Evolutionary conservation across 2,888 invertebrate genomes (phyloP).

Genomic region (Celastrina argiolus): DNA sequence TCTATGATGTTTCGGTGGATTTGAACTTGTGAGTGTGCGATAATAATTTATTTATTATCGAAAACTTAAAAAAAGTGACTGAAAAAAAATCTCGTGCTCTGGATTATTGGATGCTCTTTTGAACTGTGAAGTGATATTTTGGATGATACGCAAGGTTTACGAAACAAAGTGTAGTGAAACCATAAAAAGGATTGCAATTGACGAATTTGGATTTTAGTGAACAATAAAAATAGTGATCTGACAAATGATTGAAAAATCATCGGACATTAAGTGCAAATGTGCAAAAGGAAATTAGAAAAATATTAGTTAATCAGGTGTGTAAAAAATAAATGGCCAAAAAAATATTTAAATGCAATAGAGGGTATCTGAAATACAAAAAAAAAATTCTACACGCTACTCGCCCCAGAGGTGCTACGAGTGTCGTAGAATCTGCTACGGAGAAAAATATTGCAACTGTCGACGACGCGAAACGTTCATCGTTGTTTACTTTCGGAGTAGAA

Average conservation of each 20-base stretch:
- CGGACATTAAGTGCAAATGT: constrained; percentile 24
- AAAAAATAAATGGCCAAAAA: not conserved
- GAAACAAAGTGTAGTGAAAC: constrained; percentile 66
- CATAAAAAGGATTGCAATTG: constrained; percentile 65
- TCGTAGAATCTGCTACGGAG: constrained; percentile 17
- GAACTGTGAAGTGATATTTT: constrained; percentile 66
- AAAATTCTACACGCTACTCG: not conserved
- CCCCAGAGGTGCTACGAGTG: constrained; percentile 1
- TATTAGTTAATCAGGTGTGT: constrained; percentile 19
- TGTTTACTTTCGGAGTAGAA: not conserved
- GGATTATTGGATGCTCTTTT: constrained; percentile 65
- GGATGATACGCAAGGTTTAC: constrained; percentile 47
- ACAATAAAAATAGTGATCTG: constrained; percentile 27
- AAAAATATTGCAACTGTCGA: constrained; percentile 20
- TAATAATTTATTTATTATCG: constrained; percentile 75
- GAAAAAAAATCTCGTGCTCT: constrained; percentile 64
- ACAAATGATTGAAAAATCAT: constrained; percentile 9
- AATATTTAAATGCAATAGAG: not conserved
- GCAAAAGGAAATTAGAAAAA: constrained; percentile 23
- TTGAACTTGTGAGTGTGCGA: constrained; percentile 71
- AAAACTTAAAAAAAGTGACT: constrained; percentile 84
- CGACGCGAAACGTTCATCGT: constrained; percentile 20
- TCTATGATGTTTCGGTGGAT: constrained; percentile 74
- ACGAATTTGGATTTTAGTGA: constrained; percentile 55
- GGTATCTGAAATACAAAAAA: constrained; percentile 9